Evolutionary conservation across 1,140 invertebrate genomes (phyloP), one percentile per base, ranked within the genome.

Genomic region (Hylyphantes graminicola): DNA sequence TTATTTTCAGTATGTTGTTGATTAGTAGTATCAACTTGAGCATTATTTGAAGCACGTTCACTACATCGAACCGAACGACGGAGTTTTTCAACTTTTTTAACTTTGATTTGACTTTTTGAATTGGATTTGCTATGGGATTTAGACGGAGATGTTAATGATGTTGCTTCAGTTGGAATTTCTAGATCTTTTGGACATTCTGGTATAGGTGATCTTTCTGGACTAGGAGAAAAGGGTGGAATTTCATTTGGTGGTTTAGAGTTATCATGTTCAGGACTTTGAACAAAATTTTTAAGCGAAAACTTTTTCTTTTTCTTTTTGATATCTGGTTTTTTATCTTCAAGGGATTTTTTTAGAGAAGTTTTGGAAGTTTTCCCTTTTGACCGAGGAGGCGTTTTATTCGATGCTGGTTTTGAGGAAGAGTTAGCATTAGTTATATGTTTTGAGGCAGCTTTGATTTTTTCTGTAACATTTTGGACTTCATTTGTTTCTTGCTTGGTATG

Each of bases 221-320:
- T 81, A 81, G 80, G 72, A 67, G 61, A 54, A 57, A 59, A 50
- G 50, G 65, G 11, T 55, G 54, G 48, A n/a, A 53, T 19, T 64
- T 13, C 13, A 5, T 65, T 74, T n/a, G 70, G 50, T 15, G 68
- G 21, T 12, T 19, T 67, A 12, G 53, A 9, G 68, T 57, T 75
- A 19, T 73, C 17, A 54, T 13, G 19, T 64, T 74, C 19, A 61
- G 82, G 73, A 72, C 74, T 85, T 35, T 85, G 82, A n/a, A 78
- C 13, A 57, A 85, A 78, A 67, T 85, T 85, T 65, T 78, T 64
- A 51, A 79, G 51, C 19, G 64, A 53, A 59, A 79, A 85, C 19
- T 78, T 85, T 79, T 72, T 85, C 51, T 73, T 70, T 59, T 85
- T 85, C 54, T 63, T 78, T 64, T 79, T 79, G 1, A 48, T 6